Conservation (phyloP, 2,797 vertebrate species). For the Myiotriccus ornatus region DNA sequence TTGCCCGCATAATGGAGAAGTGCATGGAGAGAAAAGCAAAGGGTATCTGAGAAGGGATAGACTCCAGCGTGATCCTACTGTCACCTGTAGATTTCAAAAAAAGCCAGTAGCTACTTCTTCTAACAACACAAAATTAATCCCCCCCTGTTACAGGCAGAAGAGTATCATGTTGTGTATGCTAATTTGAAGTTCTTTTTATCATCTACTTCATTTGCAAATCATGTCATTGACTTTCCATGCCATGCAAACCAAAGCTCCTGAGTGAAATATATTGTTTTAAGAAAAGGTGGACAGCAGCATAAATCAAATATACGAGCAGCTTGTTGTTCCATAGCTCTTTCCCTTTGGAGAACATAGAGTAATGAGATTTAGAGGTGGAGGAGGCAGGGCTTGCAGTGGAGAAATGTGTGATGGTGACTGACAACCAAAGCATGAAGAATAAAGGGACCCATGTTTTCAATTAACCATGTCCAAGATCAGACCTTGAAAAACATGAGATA, state of each 20-base stretch:
- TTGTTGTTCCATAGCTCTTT: not conserved
- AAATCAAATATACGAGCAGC: not conserved
- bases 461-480: not conserved
- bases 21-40: not conserved
- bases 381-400: not conserved
- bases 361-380: constrained; percentile 7
- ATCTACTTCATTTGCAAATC: constrained; percentile 18
- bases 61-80: not conserved
- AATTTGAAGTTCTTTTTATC: not conserved
- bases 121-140: not conserved
- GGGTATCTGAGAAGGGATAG: not conserved
- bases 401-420: not conserved
- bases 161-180: not conserved
- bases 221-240: not conserved
- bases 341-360: not conserved
- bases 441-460: constrained; percentile 3
- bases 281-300: constrained; percentile 13
- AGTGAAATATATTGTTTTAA: constrained; percentile 23
- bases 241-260: not conserved
- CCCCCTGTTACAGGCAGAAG: not conserved
- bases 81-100: not conserved
- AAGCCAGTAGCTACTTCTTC: not conserved
- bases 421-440: not conserved
- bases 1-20: not conserved
- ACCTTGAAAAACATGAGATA: not conserved